A percentile compares a stretch with the other conserved stretches of the same genome.
Evolutionary conservation across 2,113 vertebrate species (phyloP).

Genomic region (Upupa epops): DNA sequence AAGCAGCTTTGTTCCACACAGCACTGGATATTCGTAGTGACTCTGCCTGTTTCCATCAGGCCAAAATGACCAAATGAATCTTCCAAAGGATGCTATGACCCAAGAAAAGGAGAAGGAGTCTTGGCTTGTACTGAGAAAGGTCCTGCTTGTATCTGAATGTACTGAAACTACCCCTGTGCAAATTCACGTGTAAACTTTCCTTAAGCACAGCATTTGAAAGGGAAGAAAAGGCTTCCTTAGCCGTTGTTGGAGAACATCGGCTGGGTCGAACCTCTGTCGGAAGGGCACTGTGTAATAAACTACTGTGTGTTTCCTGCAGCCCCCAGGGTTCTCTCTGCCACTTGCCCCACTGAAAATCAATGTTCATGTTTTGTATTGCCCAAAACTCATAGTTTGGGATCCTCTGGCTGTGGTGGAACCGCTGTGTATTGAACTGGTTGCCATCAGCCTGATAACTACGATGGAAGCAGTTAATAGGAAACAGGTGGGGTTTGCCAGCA

Average conservation of each 20-base stretch:
- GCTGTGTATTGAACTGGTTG: not conserved
- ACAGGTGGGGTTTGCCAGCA: not conserved
- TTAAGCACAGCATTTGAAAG: not conserved
- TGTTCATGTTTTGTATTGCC: not conserved
- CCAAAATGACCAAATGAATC: not conserved
- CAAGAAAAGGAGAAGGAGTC: not conserved
- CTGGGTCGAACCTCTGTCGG: not conserved
- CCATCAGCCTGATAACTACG: not conserved
- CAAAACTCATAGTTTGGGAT: not conserved
- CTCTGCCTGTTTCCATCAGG: not conserved
- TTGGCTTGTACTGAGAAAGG: not conserved
- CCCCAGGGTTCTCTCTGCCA: not conserved
- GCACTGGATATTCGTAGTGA: not conserved
- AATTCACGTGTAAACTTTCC: not conserved
- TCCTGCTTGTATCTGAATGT: not conserved
- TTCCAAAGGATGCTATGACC: not conserved
- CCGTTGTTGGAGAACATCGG: not conserved
- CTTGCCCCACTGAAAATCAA: not conserved
- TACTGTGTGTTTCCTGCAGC: not conserved
- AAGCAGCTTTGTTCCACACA: slow-evolving; percentile 11
- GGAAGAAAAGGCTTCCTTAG: not conserved
- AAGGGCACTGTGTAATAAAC: not conserved
- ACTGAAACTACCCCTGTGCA: not conserved
- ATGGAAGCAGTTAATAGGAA: not conserved
- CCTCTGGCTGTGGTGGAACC: not conserved